Percentiles rank a stretch among this genome's conserved stretches.
Evolutionary conservation across 2,113 vertebrate species (phyloP).

Genomic region (Patagioenas fasciata): DNA sequence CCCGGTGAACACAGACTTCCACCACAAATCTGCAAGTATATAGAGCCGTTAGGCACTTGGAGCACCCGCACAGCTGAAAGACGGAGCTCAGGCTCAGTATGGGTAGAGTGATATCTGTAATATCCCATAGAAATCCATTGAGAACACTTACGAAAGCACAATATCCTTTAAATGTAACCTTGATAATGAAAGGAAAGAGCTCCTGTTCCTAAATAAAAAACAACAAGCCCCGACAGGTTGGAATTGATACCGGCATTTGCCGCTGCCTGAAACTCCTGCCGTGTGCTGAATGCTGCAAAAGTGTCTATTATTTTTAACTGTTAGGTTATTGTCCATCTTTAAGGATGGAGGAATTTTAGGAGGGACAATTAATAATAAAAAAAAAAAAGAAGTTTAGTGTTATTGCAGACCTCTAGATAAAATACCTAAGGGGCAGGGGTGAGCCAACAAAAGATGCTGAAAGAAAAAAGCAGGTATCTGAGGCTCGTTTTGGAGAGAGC

Average conservation of each 20-base stretch:
- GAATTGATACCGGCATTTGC: conserved; percentile 31
- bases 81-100: neutral
- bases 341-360: conserved; percentile 29
- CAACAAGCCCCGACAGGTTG: conserved; percentile 33
- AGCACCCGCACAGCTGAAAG: neutral
- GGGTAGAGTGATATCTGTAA: conserved; percentile 46
- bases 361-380: neutral
- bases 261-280: conserved; percentile 18
- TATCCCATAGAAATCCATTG: conserved; percentile 32
- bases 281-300: conserved; percentile 27
- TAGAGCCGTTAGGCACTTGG: neutral
- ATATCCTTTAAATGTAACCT: conserved; percentile 59
- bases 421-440: neutral
- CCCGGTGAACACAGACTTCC: neutral
- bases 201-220: conserved; percentile 59
- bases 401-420: neutral
- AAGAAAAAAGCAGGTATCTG: neutral
- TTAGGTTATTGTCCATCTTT: conserved; percentile 35
- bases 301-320: conserved; percentile 48
- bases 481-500: neutral
- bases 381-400: neutral
- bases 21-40: conserved; percentile 57
- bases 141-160: conserved; percentile 49
- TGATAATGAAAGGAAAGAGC: conserved; percentile 58
- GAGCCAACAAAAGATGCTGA: neutral